Evolutionary conservation across 2,888 invertebrate species (phyloP), one percentile per base, ranked within the genome.

Genomic region (Rhorus exstirpatorius): DNA sequence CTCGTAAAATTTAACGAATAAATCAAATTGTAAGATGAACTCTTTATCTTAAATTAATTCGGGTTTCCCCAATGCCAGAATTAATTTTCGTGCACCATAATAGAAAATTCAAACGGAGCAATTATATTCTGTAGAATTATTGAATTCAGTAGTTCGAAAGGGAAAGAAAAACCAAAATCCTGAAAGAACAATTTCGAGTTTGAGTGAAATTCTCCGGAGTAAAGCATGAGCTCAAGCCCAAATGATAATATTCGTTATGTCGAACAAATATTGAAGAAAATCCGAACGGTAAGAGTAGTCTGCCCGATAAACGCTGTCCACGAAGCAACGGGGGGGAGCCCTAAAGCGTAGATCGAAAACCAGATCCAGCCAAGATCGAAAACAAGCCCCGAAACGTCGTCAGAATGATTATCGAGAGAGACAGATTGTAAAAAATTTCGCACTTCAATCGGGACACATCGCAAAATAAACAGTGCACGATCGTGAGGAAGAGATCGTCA

Each of bases 401-500:
- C 8, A 41, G 1, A 21, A 41, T 21, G 21, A 10, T 7, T 10
- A 26, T n/a, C 46, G 26, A 12, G 44, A n/a, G 21, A 1, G 24
- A 44, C 6, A n/a, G 17, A 41, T 44, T 38, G 14, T 21, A 14
- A 14, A 63, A 19, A 31, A 65, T 31, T 49, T 0, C 3, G 14
- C 1, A 49, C 17, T 12, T 31, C 19, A 8, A 1, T 8, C 1
- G 6, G 1, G 14, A 12, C 10, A 17, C 0, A 31, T 49, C 31
- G 67, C n/a, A 7, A 21, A 51, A 19, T 19, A 63, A 63, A 46
- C 0, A 2, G 51, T 38, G 51, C 10, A 31, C 8, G 65, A 49
- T 67, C 31, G 67, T 12, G 41, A 68, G 21, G 51, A 67, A 68
- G 19, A 68, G 19, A 21, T 35, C 3, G 46, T 26, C 19, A 26